Conservation (phyloP, 2,797 vertebrate genomes). For the Gymnodraco acuticeps region DNA sequence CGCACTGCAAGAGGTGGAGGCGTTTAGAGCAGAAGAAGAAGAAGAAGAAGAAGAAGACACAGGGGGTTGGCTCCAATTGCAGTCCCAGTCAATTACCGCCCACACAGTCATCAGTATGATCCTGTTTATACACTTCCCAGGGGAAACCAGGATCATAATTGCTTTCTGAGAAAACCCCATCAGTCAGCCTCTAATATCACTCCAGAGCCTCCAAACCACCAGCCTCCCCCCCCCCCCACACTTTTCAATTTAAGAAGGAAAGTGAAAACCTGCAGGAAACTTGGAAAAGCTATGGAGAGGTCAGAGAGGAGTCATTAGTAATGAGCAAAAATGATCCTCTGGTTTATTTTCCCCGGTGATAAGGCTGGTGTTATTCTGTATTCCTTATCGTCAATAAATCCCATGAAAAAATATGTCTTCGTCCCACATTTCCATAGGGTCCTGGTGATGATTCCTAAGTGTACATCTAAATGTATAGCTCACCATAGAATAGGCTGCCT, state of each 20-base stretch:
- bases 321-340: background rate
- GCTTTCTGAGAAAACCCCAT: conserved; percentile 63
- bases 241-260: conserved; percentile 14
- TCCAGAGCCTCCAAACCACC: conserved; percentile 30
- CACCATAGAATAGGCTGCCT: too few species aligned
- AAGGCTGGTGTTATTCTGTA: background rate
- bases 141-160: conserved; percentile 60
- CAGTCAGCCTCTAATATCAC: conserved; percentile 53
- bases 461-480: background rate
- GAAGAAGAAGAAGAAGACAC: conserved; percentile 27
- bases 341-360: background rate
- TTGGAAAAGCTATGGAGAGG: conserved; percentile 1
- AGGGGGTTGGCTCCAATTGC: conserved; percentile 34
- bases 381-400: background rate
- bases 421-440: background rate
- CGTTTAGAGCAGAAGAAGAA: conserved; percentile 39
- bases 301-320: conserved; percentile 5
- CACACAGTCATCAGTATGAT: conserved; percentile 69
- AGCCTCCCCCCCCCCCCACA: conserved; percentile 9
- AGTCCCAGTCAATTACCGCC: conserved; percentile 56
- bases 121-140: conserved; percentile 58
- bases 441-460: background rate
- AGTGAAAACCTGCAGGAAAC: conserved; percentile 3
- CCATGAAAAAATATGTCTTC: background rate
- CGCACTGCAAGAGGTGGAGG: too few species aligned